phyloP scores from a whole-genome alignment of 2,113 vertebrate genomes.

The Kobus ellipsiprymnus region DNA sequence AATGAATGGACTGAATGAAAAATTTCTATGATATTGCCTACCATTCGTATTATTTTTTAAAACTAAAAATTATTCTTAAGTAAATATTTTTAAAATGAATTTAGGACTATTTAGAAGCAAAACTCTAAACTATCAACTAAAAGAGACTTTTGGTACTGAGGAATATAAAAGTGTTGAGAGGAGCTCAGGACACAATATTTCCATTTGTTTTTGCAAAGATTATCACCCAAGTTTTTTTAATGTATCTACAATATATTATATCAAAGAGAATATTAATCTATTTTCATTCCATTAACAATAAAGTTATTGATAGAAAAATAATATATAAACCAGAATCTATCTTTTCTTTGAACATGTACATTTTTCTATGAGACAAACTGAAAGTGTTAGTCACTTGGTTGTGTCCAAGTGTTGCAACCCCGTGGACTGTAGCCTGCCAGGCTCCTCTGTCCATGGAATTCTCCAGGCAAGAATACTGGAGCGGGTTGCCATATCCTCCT shows the following conservation, averaged over 20 bases:
- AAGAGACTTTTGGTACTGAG: background rate
- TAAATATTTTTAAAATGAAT: background rate
- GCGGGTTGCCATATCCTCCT: background rate
- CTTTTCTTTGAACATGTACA: background rate
- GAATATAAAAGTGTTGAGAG: background rate
- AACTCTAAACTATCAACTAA: background rate
- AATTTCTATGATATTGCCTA: background rate
- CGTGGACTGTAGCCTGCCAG: background rate
- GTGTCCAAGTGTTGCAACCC: background rate
- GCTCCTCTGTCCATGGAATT: background rate
- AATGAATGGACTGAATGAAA: background rate
- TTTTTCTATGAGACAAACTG: background rate
- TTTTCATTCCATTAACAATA: background rate
- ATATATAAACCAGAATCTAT: background rate
- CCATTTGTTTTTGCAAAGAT: background rate
- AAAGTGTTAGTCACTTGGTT: background rate
- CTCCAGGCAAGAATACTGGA: background rate
- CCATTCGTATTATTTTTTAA: background rate
- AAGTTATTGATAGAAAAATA: background rate
- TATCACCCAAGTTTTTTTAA: background rate
- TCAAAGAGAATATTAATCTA: background rate
- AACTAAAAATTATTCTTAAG: background rate
- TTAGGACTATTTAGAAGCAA: background rate
- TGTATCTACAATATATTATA: background rate
- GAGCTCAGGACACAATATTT: background rate